phyloP scores from a whole-genome alignment of 1,140 invertebrate genomes.

The Neodiprion pinetum region DNA sequence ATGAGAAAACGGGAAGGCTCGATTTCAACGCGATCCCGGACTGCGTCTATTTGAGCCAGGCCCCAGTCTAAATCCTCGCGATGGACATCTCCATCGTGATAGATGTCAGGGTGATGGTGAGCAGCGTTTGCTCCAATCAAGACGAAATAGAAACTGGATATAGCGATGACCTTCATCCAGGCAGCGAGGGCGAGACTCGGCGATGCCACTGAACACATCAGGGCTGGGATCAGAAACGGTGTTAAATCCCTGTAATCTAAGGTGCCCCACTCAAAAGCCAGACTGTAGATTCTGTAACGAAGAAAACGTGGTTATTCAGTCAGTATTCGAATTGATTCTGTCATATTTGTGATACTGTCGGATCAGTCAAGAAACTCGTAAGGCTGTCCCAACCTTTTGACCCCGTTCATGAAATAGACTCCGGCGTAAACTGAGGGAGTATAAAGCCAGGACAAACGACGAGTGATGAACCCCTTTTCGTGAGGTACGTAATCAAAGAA shows the following conservation, averaged over 20 bases:
- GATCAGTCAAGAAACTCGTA: background rate
- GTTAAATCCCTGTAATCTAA: constrained; percentile 53
- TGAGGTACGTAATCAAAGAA: constrained; percentile 72
- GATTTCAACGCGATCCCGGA: constrained; percentile 75
- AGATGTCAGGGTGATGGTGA: constrained; percentile 84
- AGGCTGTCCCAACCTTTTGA: constrained; percentile 57
- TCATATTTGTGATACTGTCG: constrained; percentile 74
- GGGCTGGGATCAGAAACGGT: constrained; percentile 61
- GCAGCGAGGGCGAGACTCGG: constrained; percentile 52
- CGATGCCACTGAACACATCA: constrained; percentile 58
- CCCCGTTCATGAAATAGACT: constrained; percentile 52
- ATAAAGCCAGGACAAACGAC: constrained; percentile 60
- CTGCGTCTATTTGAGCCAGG: constrained; percentile 77
- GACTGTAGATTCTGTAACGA: constrained; percentile 45
- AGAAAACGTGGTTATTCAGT: constrained; percentile 16
- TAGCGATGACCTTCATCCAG: constrained; percentile 68
- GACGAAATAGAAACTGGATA: constrained; percentile 70
- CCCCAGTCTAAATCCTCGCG: constrained; percentile 78
- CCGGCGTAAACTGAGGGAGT: constrained; percentile 61
- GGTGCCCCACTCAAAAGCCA: constrained; percentile 23
- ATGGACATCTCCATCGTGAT: constrained; percentile 79
- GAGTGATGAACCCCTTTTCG: constrained; percentile 54
- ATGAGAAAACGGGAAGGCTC: constrained; percentile 72
- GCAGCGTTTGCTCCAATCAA: constrained; percentile 77
- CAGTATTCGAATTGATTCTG: constrained; percentile 64